These are phyloP conservation scores for Salticus scenicus DNA, from an alignment of 2,888 invertebrate species.

Conservation along the genomic window DNA sequence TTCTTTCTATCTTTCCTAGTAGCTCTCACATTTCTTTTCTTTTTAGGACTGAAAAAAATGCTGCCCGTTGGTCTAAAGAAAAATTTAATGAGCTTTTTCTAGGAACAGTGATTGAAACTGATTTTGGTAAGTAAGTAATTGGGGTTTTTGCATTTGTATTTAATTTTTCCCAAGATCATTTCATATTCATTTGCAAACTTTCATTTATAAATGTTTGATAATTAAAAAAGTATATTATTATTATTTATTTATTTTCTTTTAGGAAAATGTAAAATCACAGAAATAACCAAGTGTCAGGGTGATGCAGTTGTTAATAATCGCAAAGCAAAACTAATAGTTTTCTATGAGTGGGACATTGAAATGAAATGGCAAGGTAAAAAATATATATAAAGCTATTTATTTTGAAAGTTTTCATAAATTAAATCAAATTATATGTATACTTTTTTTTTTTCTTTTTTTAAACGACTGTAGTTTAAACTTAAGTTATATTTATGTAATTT, in stretches of 20 bases:
- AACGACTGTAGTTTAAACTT: no score
- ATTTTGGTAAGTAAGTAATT: conserved; percentile 78
- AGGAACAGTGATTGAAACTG: conserved; percentile 83
- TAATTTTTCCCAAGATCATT: background rate
- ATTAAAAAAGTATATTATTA: no score
- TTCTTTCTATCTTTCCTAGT: no score
- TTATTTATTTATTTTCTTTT: conserved; percentile 11
- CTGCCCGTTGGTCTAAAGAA: conserved; percentile 96
- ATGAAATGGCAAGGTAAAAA: conserved; percentile 88
- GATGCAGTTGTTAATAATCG: conserved; percentile 98
- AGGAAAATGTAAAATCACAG: conserved; percentile 83
- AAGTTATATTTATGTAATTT: no score
- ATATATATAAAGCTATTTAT: no score
- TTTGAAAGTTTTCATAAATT: no score
- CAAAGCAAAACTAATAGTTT: conserved; percentile 98
- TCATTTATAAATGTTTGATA: background rate
- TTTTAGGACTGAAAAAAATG: conserved; percentile 91
- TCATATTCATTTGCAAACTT: background rate
- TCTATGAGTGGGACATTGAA: conserved; percentile 97
- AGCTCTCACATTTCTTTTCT: background rate
- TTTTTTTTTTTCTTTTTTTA: no score
- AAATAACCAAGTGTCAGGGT: conserved; percentile 90
- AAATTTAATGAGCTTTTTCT: conserved; percentile 87
- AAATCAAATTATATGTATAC: no score
- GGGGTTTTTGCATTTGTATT: background rate